Percentiles rank a stretch among this genome's conserved stretches.
These are phyloP conservation scores for Carlito syrichta DNA, from an alignment of 2,113 vertebrate genomes.

Conservation along the genomic window DNA sequence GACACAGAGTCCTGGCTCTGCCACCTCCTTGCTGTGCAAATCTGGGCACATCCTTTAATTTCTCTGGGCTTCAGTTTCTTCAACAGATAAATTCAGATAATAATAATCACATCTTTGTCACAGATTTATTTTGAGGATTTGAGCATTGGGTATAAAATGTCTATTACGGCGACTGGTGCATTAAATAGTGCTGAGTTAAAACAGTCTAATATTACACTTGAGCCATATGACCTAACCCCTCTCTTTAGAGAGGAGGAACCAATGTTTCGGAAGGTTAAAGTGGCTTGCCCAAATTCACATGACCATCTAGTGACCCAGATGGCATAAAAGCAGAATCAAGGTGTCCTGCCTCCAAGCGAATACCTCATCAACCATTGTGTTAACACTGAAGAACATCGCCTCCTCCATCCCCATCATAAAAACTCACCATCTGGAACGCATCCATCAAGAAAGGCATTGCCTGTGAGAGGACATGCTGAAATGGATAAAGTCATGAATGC, in stretches of 20 bases:
- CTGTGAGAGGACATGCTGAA: not conserved
- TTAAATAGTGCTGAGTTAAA: not conserved
- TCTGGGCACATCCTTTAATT: not conserved
- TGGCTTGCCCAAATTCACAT: not conserved
- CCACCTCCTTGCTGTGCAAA: not conserved
- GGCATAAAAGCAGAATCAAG: constrained; percentile 1
- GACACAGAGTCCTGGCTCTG: not conserved
- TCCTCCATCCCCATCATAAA: constrained; percentile 5
- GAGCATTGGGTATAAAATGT: not conserved
- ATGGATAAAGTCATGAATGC: not conserved
- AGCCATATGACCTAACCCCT: not conserved
- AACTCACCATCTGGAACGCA: constrained; percentile 31
- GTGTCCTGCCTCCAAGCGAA: not conserved
- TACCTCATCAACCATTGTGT: constrained; percentile 46
- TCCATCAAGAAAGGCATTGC: not conserved
- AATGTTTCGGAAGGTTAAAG: constrained; percentile 34
- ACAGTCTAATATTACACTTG: not conserved
- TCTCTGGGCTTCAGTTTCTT: not conserved
- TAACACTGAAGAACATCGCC: constrained; percentile 14
- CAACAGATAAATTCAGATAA: not conserved
- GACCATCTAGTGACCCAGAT: not conserved
- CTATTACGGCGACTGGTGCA: not conserved
- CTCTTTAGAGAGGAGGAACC: not conserved
- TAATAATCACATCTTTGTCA: not conserved
- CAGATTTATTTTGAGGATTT: not conserved